Base-by-base conservation (phyloP, 1,140 invertebrate genomes). In the Tribolium castaneum region DNA sequence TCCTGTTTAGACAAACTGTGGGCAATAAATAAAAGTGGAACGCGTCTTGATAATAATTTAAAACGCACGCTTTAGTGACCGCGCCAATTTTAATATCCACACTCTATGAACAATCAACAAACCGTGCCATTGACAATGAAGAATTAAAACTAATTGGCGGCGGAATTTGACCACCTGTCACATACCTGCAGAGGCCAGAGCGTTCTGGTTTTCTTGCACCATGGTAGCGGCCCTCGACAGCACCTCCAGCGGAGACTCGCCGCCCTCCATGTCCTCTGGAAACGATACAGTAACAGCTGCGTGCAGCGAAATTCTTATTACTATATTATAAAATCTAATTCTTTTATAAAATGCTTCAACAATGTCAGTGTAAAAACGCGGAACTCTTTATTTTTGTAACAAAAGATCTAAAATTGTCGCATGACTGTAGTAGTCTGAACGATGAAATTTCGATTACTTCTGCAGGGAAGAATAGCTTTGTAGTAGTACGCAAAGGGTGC, bases 211-310 rank as follows among this genome's bases (percentile, higher is more conserved):
- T 83, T 94, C 93, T 87, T 94, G 94, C 81, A 96, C 92, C 94
- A 97, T 96, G n/a, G 94, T 96, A 19, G 96, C 96, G 75, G 95
- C 96, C 85, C 95, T 90, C 66, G 95, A 96, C 79, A 97, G 89
- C 81, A 97, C 95, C 85, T 97, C 95, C 85, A 97, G 88, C 73
- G 95, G 93, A 78, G 94, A 94, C 89, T 97, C 96, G 54, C 81
- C 83, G 50, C 79, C 80, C 70, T 86, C 84, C 84, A 86, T 84
- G 35, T 13, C 39, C 39, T 30, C 59, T 66, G 56, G 62, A 73
- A n/a, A 51, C n/a, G 10, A 34, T n/a, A n/a, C n/a, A n/a, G n/a
- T n/a, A n/a, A n/a, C n/a, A n/a, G n/a, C n/a, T n/a, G n/a, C n/a
- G n/a, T n/a, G n/a, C n/a, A n/a, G n/a, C n/a, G n/a, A 19, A 19